Evolutionary conservation across 2,888 invertebrate species (phyloP), one percentile per base, ranked within the genome.

Genomic region (Ditylenchus weischeri): DNA sequence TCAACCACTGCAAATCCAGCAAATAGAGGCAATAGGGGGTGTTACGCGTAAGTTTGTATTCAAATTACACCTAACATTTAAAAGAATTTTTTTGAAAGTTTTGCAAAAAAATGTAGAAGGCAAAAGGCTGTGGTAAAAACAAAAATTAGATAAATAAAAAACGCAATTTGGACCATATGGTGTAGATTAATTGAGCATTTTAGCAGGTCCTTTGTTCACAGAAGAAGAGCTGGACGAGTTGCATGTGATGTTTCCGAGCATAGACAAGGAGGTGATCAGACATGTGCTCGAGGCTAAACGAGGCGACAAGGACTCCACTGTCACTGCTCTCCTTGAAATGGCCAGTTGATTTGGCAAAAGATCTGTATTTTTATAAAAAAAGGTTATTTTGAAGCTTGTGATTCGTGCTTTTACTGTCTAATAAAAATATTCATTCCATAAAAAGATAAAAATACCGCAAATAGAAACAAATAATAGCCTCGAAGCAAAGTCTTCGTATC

Each of bases 231-330:
- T 86, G 47, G 81, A 83, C 66, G 84, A 83, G 72, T 78, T 95
- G 75, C 89, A 90, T 82, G 94, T 94, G 85, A 94, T 95, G 93
- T 95, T 96, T 86, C 94, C 95, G 0, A 90, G 90, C 82, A 89
- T 94, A 82, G 94, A 95, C 82, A 90, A 89, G 75, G 93, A 93
- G 81, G 92, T 94, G 7, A 71, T 74, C 48, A 69, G 73, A n/a
- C 59, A 66, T 13, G 66, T 74, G 18, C 63, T 74, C 36, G 75
- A 70, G 50, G 68, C 54, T 35, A 69, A 64, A 21, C 64, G 68
- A 23, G 70, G 70, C 4, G 68, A 65, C 65, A 70, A 70, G 51
- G 70, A 70, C 62, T 43, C 68, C 36, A 65, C 70, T 19, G 70
- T 70, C 38, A 70, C 62, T 50, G 64, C 70, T 18, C 64, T 70